Evolutionary conservation across 2,797 vertebrate genomes (phyloP), one percentile per base, ranked within the genome.

Genomic region (Bradypus variegatus): DNA sequence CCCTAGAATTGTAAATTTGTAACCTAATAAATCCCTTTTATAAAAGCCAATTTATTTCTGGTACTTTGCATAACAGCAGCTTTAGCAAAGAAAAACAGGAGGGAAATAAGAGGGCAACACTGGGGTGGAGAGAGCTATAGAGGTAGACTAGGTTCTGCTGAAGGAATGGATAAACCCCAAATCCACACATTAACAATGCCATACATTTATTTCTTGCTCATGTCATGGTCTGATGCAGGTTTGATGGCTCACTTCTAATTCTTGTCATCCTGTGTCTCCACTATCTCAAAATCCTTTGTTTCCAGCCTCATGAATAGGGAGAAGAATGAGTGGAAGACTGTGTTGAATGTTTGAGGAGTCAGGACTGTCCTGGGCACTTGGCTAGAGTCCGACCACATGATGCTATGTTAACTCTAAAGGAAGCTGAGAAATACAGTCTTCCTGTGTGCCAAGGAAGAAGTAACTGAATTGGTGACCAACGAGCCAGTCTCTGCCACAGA

Each of bases 401-500:
- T 29, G 78, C 27, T 15, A 80, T 5, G 62, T 31, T 41, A 10
- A 29, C 27, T 50, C 23, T 45, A 65, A 76, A 38, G 73, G 38
- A 87, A 31, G 14, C 29, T 64, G 50, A 27, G 73, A 87, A 91
- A 64, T 25, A 41, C 2, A 12, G 21, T 62, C 29, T 76, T 86
- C 36, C 27, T 75, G 69, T 53, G 21, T 76, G 50, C 64, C 41
- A 55, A 84, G 18, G 45, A 60, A 70, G 25, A 12, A 77, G 65
- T 13, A 23, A n/a, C 53, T 80, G 29, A 55, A 19, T 8, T 29
- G 36, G 21, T 21, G 33, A 85, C 15, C n/a, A 33, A 23, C 2
- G 3, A 84, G 33, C 14, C 75, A 75, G 45, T 75, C n/a, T 94
- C 48, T 72, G 77, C 77, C 62, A 38, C 21, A 58, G 38, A 94